A percentile compares a stretch with the other conserved stretches of the same genome.
Conservation (phyloP, 2,113 vertebrate genomes). For the Craseonycteris thonglongyai region DNA sequence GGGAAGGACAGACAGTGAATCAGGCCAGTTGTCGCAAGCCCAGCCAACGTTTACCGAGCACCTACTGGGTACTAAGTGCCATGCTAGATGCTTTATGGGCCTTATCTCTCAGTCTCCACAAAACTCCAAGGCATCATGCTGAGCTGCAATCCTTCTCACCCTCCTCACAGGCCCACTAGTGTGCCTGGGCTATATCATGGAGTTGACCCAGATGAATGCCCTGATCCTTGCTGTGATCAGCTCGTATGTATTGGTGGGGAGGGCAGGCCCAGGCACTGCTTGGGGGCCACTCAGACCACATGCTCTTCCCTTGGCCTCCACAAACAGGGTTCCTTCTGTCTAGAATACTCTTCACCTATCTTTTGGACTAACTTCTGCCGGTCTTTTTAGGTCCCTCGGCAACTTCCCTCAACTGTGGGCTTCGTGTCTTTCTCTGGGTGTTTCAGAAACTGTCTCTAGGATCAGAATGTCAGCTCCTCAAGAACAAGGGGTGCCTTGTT, state of each 20-base stretch:
- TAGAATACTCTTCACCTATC: neutral
- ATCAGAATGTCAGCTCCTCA: neutral
- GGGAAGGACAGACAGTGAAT: neutral
- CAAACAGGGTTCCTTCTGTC: neutral
- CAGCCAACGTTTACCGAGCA: neutral
- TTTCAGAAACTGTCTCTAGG: neutral
- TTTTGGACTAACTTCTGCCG: neutral
- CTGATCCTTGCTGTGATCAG: neutral
- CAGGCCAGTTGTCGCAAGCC: neutral
- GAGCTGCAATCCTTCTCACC: neutral
- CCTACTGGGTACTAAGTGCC: neutral
- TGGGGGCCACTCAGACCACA: neutral
- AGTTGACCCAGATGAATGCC: neutral
- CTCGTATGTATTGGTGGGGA: neutral
- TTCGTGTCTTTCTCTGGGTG: neutral
- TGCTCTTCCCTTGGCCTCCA: neutral
- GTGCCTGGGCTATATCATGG: neutral
- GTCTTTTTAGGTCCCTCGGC: neutral
- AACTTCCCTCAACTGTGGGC: neutral
- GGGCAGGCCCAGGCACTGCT: neutral
- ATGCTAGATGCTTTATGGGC: neutral
- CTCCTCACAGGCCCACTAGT: neutral
- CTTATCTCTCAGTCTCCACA: neutral
- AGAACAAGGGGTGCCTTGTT: neutral
- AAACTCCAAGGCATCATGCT: neutral